phyloP scores from a whole-genome alignment of 2,888 invertebrate genomes.

The Bruchidius siliquastri region DNA sequence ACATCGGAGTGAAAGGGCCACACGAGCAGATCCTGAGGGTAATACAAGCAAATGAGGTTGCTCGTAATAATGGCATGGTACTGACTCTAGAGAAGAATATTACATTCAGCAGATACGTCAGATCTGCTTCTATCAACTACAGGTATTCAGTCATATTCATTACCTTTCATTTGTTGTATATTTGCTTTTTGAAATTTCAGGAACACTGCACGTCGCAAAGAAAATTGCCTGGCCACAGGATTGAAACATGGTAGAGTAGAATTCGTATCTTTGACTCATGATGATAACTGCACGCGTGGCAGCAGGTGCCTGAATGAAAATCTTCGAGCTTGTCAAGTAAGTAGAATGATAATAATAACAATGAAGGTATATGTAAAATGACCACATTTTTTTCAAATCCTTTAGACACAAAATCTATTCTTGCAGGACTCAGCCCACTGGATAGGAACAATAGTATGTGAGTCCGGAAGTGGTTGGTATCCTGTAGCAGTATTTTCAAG shows the following conservation, averaged over 20 bases:
- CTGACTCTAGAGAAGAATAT: slow-evolving; percentile 59
- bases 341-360: slow-evolving; percentile 2
- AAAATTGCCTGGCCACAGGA: slow-evolving; percentile 58
- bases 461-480: slow-evolving; percentile 63
- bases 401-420: neutral
- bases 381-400: too few species aligned
- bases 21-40: slow-evolving; percentile 67
- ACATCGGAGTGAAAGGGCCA: slow-evolving; percentile 57
- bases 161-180: neutral
- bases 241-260: slow-evolving; percentile 51
- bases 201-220: slow-evolving; percentile 37
- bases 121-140: slow-evolving; percentile 56
- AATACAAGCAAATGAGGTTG: slow-evolving; percentile 55
- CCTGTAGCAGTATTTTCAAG: slow-evolving; percentile 65
- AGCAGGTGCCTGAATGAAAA: slow-evolving; percentile 53
- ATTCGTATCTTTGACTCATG: slow-evolving; percentile 51
- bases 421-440: slow-evolving; percentile 44
- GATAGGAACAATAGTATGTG: slow-evolving; percentile 68
- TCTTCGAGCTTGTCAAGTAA: slow-evolving; percentile 21
- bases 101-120: slow-evolving; percentile 59
- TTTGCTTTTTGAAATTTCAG: slow-evolving; percentile 22
- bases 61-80: slow-evolving; percentile 57
- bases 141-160: slow-evolving; percentile 28
- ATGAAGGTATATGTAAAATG: neutral
- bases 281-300: slow-evolving; percentile 51